Evolutionary conservation across 2,888 invertebrate genomes (phyloP).

Genomic region (Isoperla grammatica): DNA sequence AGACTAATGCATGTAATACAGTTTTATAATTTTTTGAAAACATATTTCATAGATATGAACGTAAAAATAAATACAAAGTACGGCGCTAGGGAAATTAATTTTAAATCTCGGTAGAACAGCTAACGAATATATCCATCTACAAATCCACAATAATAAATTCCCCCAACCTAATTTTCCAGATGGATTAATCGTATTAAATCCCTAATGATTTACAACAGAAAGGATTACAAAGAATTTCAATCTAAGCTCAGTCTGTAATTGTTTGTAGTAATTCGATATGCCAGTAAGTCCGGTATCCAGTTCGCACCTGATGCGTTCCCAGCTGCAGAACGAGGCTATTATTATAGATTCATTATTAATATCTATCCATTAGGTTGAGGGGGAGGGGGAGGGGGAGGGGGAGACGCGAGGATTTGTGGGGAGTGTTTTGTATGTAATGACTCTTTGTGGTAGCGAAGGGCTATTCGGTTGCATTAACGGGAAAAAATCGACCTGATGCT

Average conservation of each 20-base stretch:
- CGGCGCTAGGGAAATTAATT: no score
- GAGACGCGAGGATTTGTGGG: neutral
- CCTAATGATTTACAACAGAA: slow-evolving; percentile 23
- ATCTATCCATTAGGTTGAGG: slow-evolving; percentile 25
- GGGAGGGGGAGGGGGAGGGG: neutral
- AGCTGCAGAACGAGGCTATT: slow-evolving; percentile 20
- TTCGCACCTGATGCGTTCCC: slow-evolving; percentile 9
- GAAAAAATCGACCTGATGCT: no score
- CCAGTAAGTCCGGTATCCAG: no score
- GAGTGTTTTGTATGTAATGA: slow-evolving; percentile 3
- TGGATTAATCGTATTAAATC: slow-evolving; percentile 8
- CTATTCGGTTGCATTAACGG: slow-evolving; percentile 5
- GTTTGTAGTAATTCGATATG: neutral
- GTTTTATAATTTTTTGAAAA: no score
- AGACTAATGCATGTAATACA: no score
- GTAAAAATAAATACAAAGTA: no score
- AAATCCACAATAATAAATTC: no score
- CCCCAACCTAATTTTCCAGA: slow-evolving; percentile 9
- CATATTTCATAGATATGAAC: no score
- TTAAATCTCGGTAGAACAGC: no score
- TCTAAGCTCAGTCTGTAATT: neutral
- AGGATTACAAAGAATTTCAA: slow-evolving; percentile 22
- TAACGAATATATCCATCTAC: no score
- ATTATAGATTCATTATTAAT: slow-evolving; percentile 30
- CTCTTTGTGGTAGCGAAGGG: slow-evolving; percentile 11